Base-by-base conservation (phyloP, 2,888 invertebrate species). In the Caenorhabditis afra region DNA sequence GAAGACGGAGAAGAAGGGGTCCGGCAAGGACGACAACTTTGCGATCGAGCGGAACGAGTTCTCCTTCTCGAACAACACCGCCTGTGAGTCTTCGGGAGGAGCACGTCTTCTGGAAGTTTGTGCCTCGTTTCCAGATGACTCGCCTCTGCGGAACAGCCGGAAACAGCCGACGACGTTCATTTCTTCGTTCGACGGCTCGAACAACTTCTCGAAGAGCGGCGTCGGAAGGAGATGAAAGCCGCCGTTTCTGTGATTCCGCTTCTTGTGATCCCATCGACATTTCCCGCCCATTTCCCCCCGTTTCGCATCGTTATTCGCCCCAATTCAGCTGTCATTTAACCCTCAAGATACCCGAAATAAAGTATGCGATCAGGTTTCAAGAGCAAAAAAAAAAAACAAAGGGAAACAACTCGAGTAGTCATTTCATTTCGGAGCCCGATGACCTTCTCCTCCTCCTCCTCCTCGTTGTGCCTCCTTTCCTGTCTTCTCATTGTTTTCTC, bases 71-170 rank as follows among this genome's bases (percentile, higher is more conserved):
- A 78, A 55, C 55, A 73, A 70, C 29, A 47, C 45, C 7, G 67
- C 70, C 23, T 77, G 77, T 77, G 39, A 71, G 77, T 50, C 18
- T 35, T 45, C 45, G 10, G 16, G 11, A 22, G 16, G 35, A n/a
- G 12, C 16, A 10, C 3, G 16, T 47, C 47, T 37, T 20, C 16
- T n/a, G 47, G 16, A n/a, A 0, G 37, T 3, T 35, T n/a, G n/a
- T n/a, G n/a, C n/a, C n/a, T 35, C 35, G n/a, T 57, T 77, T 77
- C 50, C 59, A 77, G 77, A 77, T 50, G 77, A 77, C 39, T 77
- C 77, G 39, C 77, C 77, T 12, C 66, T 77, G 1, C 77, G 77
- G 18, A 77, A 71, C 61, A 71, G 77, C 61, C 77, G 77, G 16
- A 77, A 77, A 45, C 68, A 68, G 18, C 70, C 55, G 20, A 75